Base-by-base conservation (phyloP, 2,888 invertebrate species). In the Zaprionus obscuricornis region DNA sequence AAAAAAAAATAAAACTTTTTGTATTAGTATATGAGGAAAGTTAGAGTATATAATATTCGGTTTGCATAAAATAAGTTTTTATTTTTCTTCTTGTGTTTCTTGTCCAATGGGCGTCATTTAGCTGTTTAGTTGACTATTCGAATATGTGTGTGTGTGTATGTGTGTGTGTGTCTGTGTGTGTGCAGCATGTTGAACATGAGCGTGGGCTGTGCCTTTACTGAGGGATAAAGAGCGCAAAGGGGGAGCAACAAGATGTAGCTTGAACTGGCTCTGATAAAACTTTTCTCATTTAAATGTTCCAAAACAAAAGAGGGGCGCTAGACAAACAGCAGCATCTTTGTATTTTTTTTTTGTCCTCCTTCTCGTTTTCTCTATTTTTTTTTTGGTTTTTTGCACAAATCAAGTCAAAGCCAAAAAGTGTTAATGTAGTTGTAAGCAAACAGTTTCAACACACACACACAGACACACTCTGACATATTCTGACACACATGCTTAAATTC, bases 281-380 rank as follows among this genome's bases (percentile, higher is more conserved):
- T 74, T 74, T 76, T 74, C 74, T 74, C 74, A 74, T 74, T 74
- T 77, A 74, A 74, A 74, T 74, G 74, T 74, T 73, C 51, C 74
- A 73, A 74, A n/a, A 74, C 74, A 74, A 74, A 73, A 51, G 71
- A 58, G 5, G 63, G 69, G 36, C 51, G 73, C 73, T 69, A 72
- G 72, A 72, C 66, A 69, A 69, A 69, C 72, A 68, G 54, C 29
- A 68, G 50, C 55, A 45, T 72, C 49, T 72, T 62, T 57, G 69
- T 64, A 31, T 64, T 65, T 7, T 22, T 4, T 4, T 22, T 7
- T 22, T 4, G 22, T 4, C 7, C 22, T 22, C 4, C 5, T 4
- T 22, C 22, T 22, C 5, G 22, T 4, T 22, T 7, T 22, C 24
- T 13, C 18, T 13, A 4, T 8, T 11, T 14, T 22, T 39, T 3